phyloP scores from a whole-genome alignment of 2,797 vertebrate genomes.

The Parauchenoglanis punctatus region DNA sequence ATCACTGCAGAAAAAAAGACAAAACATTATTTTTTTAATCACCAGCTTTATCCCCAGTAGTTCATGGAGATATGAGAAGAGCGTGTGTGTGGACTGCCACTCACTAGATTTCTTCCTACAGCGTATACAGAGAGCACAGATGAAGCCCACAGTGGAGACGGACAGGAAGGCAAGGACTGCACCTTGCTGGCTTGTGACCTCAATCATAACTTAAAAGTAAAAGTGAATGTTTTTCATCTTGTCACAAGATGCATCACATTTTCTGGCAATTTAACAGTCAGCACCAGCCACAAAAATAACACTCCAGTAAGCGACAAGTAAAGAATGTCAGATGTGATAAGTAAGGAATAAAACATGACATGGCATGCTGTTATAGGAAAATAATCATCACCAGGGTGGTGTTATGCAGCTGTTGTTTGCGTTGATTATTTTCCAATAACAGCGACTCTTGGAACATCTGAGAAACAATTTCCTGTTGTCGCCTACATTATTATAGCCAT shows the following conservation, averaged over 20 bases:
- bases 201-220: slow-evolving; percentile 49
- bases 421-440: background rate
- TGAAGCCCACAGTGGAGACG: slow-evolving; percentile 33
- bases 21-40: background rate
- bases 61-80: background rate
- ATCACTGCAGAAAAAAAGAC: slow-evolving; percentile 49
- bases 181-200: slow-evolving; percentile 46
- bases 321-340: too few relatives aligned
- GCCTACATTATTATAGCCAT: background rate
- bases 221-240: background rate
- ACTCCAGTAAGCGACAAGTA: background rate
- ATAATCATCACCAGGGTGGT: background rate
- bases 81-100: slow-evolving; percentile 9
- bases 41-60: background rate
- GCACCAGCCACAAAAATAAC: background rate
- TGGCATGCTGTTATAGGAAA: background rate
- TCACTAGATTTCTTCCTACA: slow-evolving; percentile 58
- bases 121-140: slow-evolving; percentile 54
- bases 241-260: background rate
- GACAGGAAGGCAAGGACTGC: slow-evolving; percentile 51
- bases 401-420: background rate
- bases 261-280: background rate
- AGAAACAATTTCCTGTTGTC: background rate
- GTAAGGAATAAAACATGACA: too few relatives aligned
- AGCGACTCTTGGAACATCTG: background rate